Base-by-base conservation (phyloP, 2,888 invertebrate species). In the Dorcus hopei region DNA sequence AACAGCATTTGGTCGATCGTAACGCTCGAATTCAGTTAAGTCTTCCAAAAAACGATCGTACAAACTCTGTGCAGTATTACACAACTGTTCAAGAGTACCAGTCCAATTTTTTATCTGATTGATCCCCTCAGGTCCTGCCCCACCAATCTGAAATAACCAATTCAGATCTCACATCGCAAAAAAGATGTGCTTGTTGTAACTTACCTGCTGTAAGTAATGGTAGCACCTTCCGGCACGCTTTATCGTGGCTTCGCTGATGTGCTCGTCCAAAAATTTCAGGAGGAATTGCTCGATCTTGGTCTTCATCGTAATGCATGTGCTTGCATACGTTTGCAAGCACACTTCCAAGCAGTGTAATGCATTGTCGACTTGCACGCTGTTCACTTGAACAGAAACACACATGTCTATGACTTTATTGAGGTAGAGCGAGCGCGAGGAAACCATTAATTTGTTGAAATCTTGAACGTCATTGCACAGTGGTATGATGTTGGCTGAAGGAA, bases 51-150 rank as follows among this genome's bases (percentile, higher is more conserved):
- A 57, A 8, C 43, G 38, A 47, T 65, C 59, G 52, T 63, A 63
- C 8, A 61, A 40, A 16, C 43, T 54, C 39, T 66, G 62, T 11
- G 58, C 48, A 8, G 63, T 65, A 8, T 48, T 14, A 39, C 62
- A 63, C 9, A 66, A n/a, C 43, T 52, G 57, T 47, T 45, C 43
- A n/a, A 62, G 49, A 41, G 63, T 57, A 19, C 23, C 57, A n/a
- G 57, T 58, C 68, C 68, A 68, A 49, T 65, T 59, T 47, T 57
- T 53, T 54, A 53, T 64, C 26, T 66, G 54, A 57, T 61, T 63
- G 19, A 57, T 58, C 9, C 58, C 56, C 40, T 62, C 56, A 1
- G 58, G 42, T 3, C 65, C 65, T 11, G 61, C 49, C 39, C 59
- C 54, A 2, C 66, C 66, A 50, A 61, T 49, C 65, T 65, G 54